Percentiles rank a stretch among this genome's conserved stretches.
Evolutionary conservation across 2,797 vertebrate species (phyloP).

Genomic region (Silurus aristotelis): DNA sequence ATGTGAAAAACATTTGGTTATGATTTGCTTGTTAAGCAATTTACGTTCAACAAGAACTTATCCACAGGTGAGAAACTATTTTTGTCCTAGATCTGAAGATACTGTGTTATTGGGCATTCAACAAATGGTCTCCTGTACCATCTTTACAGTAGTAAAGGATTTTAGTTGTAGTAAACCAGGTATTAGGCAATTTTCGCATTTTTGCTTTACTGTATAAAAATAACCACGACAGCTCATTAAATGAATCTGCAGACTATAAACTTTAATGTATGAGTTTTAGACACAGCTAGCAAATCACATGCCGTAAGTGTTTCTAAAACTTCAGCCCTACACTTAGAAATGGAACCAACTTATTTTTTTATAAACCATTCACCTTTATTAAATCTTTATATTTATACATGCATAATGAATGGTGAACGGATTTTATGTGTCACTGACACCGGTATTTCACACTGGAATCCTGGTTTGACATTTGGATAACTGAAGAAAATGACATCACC

Average conservation of each 20-base stretch:
- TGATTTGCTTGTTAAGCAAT: conserved; percentile 47
- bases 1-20: conserved; percentile 57
- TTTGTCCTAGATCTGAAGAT: conserved; percentile 6
- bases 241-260: conserved; percentile 12
- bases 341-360: conserved; percentile 55
- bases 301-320: conserved; percentile 30
- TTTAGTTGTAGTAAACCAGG: conserved; percentile 28
- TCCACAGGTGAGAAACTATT: conserved; percentile 3
- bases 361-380: conserved; percentile 54
- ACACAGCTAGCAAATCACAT: conserved; percentile 30
- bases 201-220: conserved; percentile 28
- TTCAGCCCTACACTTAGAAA: conserved; percentile 37
- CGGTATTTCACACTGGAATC: conserved; percentile 45
- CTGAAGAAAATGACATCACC: conserved; percentile 54
- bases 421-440: conserved; percentile 53
- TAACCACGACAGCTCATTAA: conserved; percentile 6
- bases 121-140: conserved; percentile 45
- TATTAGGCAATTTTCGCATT: conserved; percentile 21
- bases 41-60: conserved; percentile 31
- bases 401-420: conserved; percentile 55
- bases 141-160: conserved; percentile 36
- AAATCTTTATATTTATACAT: conserved; percentile 63
- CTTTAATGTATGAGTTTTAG: conserved; percentile 31
- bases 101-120: conserved; percentile 33
- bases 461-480: conserved; percentile 47